Evolutionary conservation across 2,888 invertebrate genomes (phyloP), one percentile per base, ranked within the genome.

Genomic region (Pandemis heparana): DNA sequence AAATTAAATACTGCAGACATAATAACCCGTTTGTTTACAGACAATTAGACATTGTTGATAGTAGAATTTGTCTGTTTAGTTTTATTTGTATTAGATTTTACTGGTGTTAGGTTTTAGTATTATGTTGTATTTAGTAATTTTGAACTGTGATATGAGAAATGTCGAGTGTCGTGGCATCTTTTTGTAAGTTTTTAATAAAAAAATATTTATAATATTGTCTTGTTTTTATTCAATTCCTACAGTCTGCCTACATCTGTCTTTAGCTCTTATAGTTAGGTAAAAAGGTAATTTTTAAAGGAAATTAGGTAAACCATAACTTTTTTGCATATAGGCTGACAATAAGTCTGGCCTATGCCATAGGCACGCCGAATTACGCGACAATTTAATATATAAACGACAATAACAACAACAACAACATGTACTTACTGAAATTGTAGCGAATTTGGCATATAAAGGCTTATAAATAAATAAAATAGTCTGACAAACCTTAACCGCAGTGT

Each of bases 141-240:
- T 69, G 48, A 74, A 64, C 73, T 74, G 73, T 74, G 73, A 74
- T 74, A 74, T 69, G 60, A 64, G 32, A 51, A 32, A 65, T 64
- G 51, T 72, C 51, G 48, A 64, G 39, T 60, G 64, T 38, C 23
- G 64, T 65, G 67, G n/a, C 64, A 73, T 65, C 51, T 60, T 74
- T 73, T 74, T 74, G 69, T 74, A 74, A 74, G 38, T 7, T 69
- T 74, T 74, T 74, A 74, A 65, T 69, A 74, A 74, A 43, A 68
- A 65, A 60, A 41, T 60, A 23, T 43, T 64, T 60, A 4, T 65
- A 69, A 18, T 41, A 51, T 64, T 46, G 6, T 48, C 18, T 60
- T 18, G 53, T 64, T 14, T 56, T 39, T 14, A 14, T 46, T 14
- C 41, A 23, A 10, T 46, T 46, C 0, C 16, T 16, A 41, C 41